Evolutionary conservation across 1,140 invertebrate genomes (phyloP).

Genomic region (Trinorchestia longiramus): DNA sequence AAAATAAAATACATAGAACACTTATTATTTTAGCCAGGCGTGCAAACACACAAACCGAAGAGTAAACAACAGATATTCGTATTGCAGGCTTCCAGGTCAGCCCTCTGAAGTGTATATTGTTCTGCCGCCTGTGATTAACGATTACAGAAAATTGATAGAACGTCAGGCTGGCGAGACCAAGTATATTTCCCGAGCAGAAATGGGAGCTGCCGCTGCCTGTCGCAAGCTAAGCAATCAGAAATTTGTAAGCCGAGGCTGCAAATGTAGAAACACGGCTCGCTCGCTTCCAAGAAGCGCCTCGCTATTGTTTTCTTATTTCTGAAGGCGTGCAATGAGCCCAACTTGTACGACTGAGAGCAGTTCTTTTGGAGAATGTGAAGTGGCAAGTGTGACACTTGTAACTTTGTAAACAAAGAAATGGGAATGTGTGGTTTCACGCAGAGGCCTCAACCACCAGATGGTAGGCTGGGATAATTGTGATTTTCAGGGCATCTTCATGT

Average conservation of each 20-base stretch:
- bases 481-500: not conserved
- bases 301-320: not conserved
- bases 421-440: not conserved
- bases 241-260: conserved; percentile 34
- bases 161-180: conserved; percentile 35
- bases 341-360: not conserved
- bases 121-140: conserved; percentile 46
- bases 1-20: not conserved
- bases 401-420: not conserved
- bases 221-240: not conserved
- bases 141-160: conserved; percentile 53
- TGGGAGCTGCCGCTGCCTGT: conserved; percentile 21
- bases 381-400: not conserved
- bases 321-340: not conserved
- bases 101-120: conserved; percentile 43
- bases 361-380: not conserved
- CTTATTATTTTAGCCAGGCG: not conserved
- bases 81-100: not conserved
- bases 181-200: conserved; percentile 39
- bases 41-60: not conserved
- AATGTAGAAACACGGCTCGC: not conserved
- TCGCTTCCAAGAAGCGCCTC: not conserved
- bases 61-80: not conserved
- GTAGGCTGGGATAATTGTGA: not conserved
- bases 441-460: not conserved